Evolutionary conservation across 2,113 vertebrate genomes (phyloP), one percentile per base, ranked within the genome.

Genomic region (Pogona vitticeps): DNA sequence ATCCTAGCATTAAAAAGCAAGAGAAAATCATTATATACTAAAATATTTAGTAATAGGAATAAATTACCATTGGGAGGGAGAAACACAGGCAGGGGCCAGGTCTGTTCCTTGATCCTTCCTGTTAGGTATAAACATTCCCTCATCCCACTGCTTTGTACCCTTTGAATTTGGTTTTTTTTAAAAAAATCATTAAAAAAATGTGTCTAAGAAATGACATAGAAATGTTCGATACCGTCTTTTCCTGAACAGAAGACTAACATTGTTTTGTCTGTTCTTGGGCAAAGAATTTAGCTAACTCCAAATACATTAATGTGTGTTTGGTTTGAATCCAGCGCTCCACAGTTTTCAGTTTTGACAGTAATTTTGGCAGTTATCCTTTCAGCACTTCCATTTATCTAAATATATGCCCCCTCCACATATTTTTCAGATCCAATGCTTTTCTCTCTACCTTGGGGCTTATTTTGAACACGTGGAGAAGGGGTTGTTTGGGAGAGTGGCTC

Each of bases 201-300:
- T 59, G 78, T 78, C 8, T 84, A 67, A 92, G 83, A 86, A 89
- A 84, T 36, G 46, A 76, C 89, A 67, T n/a, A 92, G 86, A 18
- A 46, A 4, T 81, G 73, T 65, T 80, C 3, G 58, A n/a, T 77
- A 38, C n/a, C 33, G 26, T 58, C 18, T 10, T 63, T 59, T 26
- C 21, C 70, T 23, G 42, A 17, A 58, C 80, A 72, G 87, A 88
- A 63, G 71, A 68, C 70, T 86, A 70, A 85, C 36, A 89, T 86
- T 88, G 38, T 84, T 81, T 76, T 87, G 13, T 82, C 67, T 58
- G 0, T 72, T 89, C 61, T 14, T 67, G 70, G 36, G 9, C 26
- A 86, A 15, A 76, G 52, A 46, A 26, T 61, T 33, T 82, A 70
- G 80, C 42, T 90, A 70, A 61, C 80, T 87, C 7, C 58, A 52